Evolutionary conservation across 1,140 invertebrate species (phyloP).

Genomic region (Lepidurus apus): DNA sequence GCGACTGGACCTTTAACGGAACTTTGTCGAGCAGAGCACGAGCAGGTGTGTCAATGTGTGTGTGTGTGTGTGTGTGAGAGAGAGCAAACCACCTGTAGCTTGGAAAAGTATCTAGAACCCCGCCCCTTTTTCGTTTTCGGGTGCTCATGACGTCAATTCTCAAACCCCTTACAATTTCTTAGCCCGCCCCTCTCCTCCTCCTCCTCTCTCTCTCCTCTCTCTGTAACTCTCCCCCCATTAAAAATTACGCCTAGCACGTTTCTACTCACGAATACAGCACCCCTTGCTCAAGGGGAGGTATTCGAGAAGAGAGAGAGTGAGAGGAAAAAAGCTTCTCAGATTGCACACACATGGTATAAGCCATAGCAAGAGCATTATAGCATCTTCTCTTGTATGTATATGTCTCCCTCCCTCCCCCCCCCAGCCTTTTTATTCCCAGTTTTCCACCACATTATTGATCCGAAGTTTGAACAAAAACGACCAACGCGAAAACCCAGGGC

Average conservation of each 20-base stretch:
- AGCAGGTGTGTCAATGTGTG: conserved; percentile 67
- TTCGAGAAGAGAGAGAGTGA: not conserved
- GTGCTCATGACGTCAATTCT: not conserved
- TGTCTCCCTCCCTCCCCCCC: not conserved
- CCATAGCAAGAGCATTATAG: conserved; percentile 1
- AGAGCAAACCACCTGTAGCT: not conserved
- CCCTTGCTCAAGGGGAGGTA: not conserved
- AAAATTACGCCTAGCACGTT: conserved; percentile 16
- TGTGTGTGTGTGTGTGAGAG: not conserved
- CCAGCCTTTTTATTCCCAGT: not conserved
- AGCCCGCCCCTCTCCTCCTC: not conserved
- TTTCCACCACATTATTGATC: conserved; percentile 19
- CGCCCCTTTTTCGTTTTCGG: not conserved
- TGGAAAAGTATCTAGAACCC: no score
- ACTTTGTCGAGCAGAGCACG: conserved; percentile 83
- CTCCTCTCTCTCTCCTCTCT: not conserved
- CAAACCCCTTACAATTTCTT: not conserved
- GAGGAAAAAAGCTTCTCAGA: not conserved
- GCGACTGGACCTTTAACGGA: conserved; percentile 95
- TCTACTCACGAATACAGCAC: not conserved
- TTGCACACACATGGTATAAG: not conserved
- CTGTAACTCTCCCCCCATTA: not conserved
- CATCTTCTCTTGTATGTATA: not conserved
- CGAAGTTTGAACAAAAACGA: conserved; percentile 9
- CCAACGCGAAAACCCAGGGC: not conserved